Evolutionary conservation across 2,797 vertebrate genomes (phyloP).

Genomic region (Lateolabrax maculatus): DNA sequence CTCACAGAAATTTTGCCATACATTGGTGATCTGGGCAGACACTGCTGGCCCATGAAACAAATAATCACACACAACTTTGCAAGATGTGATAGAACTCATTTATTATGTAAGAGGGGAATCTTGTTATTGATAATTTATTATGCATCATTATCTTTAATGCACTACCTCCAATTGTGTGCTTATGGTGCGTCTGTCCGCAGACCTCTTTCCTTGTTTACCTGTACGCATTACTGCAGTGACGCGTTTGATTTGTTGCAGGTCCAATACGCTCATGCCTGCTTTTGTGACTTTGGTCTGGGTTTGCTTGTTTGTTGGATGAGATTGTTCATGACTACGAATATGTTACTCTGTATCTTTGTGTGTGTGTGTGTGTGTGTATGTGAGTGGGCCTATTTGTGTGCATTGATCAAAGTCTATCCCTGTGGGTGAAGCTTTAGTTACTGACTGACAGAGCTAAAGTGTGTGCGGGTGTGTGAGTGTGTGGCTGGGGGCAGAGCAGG

Average conservation of each 20-base stretch:
- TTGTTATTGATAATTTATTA: conserved; percentile 67
- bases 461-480: conserved; percentile 6
- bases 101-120: conserved; percentile 68
- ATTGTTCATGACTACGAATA: conserved; percentile 63
- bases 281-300: conserved; percentile 34
- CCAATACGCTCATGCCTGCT: conserved; percentile 8
- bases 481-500: background rate
- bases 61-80: conserved; percentile 25
- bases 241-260: conserved; percentile 43
- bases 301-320: conserved; percentile 54
- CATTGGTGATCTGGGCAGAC: background rate
- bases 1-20: conserved; percentile 4
- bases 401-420: conserved; percentile 79
- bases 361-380: conserved; percentile 30
- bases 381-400: conserved; percentile 36
- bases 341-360: conserved; percentile 32
- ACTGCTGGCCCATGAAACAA: conserved; percentile 1
- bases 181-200: conserved; percentile 25
- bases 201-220: conserved; percentile 61
- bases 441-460: conserved; percentile 66
- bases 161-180: conserved; percentile 40
- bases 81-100: conserved; percentile 57
- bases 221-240: conserved; percentile 24
- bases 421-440: conserved; percentile 63
- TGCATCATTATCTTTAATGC: conserved; percentile 70